Percentiles rank a stretch among this genome's conserved stretches.
These are phyloP conservation scores for Cyclura pinguis DNA, from an alignment of 2,797 vertebrate genomes.

Conservation along the genomic window DNA sequence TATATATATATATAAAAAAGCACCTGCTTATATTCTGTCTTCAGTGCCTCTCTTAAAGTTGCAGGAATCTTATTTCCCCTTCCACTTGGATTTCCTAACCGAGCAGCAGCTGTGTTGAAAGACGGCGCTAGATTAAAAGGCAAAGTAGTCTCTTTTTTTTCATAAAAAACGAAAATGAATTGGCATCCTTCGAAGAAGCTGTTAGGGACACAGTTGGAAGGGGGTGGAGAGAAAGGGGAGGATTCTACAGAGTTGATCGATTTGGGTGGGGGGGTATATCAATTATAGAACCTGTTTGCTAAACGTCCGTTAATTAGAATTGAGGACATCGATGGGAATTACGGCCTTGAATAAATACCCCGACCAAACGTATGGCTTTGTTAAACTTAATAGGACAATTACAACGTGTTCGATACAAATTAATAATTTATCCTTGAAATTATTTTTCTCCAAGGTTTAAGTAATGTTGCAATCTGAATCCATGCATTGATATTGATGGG, in stretches of 20 bases:
- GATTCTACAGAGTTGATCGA: conserved; percentile 28
- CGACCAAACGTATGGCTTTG: conserved; percentile 30
- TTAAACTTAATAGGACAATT: conserved; percentile 46
- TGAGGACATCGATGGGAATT: conserved; percentile 44
- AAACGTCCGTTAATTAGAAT: conserved; percentile 55
- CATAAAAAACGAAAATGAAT: conserved; percentile 2
- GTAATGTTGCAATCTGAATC: conserved; percentile 40
- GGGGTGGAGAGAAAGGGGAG: neutral
- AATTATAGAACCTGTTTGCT: conserved; percentile 51
- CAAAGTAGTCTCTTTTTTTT: neutral
- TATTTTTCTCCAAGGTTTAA: conserved; percentile 52
- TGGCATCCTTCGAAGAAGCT: conserved; percentile 8
- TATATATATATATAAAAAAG: too few relatives aligned
- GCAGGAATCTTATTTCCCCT: neutral
- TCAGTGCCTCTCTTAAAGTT: neutral
- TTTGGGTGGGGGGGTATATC: conserved; percentile 33
- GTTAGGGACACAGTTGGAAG: neutral
- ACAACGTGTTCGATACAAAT: conserved; percentile 42
- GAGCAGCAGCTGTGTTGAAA: neutral
- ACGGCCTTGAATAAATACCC: conserved; percentile 47
- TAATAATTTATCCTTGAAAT: conserved; percentile 57
- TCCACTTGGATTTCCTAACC: neutral
- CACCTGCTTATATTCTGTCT: neutral
- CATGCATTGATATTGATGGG: conserved; percentile 40
- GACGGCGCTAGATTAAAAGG: neutral